A percentile compares a stretch with the other conserved stretches of the same genome.
phyloP scores from a whole-genome alignment of 2,113 vertebrate genomes.

The human region GRCh38 chr2:166968501-166969000 shows the following conservation, averaged over 20 bases:
- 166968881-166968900: background rate
- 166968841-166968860: background rate
- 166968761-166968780: background rate
- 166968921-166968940: background rate
- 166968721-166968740: background rate
- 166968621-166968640: background rate
- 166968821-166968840: background rate
- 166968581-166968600: background rate
- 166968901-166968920: background rate
- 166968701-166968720: background rate
- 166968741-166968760: background rate
- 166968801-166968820: background rate
- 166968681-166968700: background rate
- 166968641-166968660: background rate
- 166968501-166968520: background rate
- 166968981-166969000: background rate
- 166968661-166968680: background rate
- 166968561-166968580: background rate
- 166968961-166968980: background rate
- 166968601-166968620: background rate
- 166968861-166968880: background rate
- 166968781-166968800: background rate
- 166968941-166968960: constrained; percentile 12
- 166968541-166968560: background rate
- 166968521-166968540: background rate